Evolutionary conservation across 23 tunicate genomes (phyloP).

Genomic region (Styela plicata): DNA sequence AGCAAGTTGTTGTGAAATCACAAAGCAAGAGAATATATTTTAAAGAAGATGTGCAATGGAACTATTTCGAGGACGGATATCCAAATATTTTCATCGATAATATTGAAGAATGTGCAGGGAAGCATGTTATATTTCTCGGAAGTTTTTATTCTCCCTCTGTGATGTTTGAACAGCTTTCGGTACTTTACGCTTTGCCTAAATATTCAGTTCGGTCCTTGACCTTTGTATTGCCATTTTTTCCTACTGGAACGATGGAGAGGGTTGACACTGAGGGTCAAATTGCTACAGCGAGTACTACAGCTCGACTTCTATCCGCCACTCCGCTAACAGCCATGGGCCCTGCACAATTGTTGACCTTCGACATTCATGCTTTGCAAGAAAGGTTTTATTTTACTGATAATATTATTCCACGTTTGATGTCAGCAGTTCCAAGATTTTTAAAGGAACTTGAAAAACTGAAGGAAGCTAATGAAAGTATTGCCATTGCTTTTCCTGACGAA

Average conservation of each 20-base stretch:
- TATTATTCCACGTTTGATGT: conserved; percentile 43
- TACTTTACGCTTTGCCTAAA: conserved; percentile 57
- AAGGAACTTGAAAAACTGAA: conserved; percentile 11
- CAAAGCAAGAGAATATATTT: not conserved
- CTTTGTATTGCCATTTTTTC: conserved; percentile 75
- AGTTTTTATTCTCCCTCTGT: conserved; percentile 68
- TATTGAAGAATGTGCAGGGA: conserved; percentile 48
- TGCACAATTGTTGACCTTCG: conserved; percentile 53
- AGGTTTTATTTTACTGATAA: conserved; percentile 77
- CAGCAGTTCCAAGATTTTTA: conserved; percentile 64
- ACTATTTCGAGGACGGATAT: conserved; percentile 72
- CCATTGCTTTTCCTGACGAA: conserved; percentile 87
- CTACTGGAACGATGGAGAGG: conserved; percentile 92
- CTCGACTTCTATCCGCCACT: conserved; percentile 68
- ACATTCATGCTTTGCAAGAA: conserved; percentile 87
- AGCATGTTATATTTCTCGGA: conserved; percentile 77
- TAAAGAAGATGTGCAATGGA: conserved; percentile 45
- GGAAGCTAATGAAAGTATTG: not conserved
- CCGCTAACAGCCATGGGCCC: conserved; percentile 82
- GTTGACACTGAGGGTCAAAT: conserved; percentile 84
- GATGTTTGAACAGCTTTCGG: conserved; percentile 71
- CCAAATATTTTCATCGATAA: conserved; percentile 85
- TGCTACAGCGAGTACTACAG: conserved; percentile 85
- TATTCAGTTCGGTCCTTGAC: conserved; percentile 62
- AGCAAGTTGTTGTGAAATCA: not conserved